Base-by-base conservation (phyloP, 2,888 invertebrate genomes). In the Rosalia funebris region DNA sequence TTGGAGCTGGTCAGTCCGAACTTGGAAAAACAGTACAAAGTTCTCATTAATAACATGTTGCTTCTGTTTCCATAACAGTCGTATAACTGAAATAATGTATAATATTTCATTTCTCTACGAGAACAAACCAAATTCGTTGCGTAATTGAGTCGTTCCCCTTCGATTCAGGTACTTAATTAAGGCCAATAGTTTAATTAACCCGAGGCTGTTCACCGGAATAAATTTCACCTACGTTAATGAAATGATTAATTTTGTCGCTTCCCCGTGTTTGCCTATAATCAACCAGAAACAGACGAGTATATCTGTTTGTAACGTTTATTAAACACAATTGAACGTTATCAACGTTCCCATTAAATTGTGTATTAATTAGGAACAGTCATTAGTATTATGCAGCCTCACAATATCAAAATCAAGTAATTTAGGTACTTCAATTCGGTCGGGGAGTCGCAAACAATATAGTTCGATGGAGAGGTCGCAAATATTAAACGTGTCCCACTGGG, bases 401-500 rank as follows among this genome's bases (percentile, higher is more conserved):
- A 32, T 9, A 32, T 37, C 48, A 20, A 12, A 48, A 36, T 36
- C 48, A 17, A 37, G 19, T 37, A 48, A 48, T 36, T 48, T 62
- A 46, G 60, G 32, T 58, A 54, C 63, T 67, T 60, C 66, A 70
- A 69, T 64, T 71, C 64, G 68, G 70, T 60, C 66, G 70, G 65
- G 65, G 66, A 63, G 66, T 63, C 60, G 61, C 67, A 70, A 67
- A 68, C 71, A 65, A 69, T 69, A 62, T 54, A 45, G 66, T 70
- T 70, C 66, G 65, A 66, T 63, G 67, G 69, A 68, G 65, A 63
- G 56, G 62, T 69, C 71, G 61, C 73, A 75, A 74, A 75, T 74
- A 71, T 71, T 73, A 72, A 75, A 73, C n/a, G n/a, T n/a, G 67
- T 71, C 72, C 70, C 74, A 70, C 60, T 69, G 71, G 72, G 71